phyloP scores from a whole-genome alignment of 2,797 vertebrate species.

The Sebastes ruberrimus region DNA sequence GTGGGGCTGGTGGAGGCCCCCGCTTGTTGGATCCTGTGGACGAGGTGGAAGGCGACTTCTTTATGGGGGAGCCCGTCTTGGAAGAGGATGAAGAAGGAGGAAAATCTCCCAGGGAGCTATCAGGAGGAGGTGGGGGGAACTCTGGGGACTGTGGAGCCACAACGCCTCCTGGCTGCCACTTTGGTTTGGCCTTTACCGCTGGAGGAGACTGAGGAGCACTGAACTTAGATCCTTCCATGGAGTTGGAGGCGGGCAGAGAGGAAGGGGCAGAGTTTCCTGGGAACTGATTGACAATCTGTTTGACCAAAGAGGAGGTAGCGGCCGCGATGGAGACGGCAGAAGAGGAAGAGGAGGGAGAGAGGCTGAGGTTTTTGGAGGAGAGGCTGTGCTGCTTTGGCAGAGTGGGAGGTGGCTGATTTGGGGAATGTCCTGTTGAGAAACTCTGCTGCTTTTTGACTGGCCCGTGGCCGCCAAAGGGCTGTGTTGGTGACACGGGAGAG shows the following conservation, averaged over 20 bases:
- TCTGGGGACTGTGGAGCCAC: conserved; percentile 86
- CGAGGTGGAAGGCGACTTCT: conserved; percentile 87
- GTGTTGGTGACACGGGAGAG: conserved; percentile 65
- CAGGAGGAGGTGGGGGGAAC: conserved; percentile 93
- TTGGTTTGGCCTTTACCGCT: conserved; percentile 94
- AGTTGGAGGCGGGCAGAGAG: conserved; percentile 71
- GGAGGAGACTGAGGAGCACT: conserved; percentile 89
- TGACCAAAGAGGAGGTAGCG: conserved; percentile 88
- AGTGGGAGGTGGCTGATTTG: conserved; percentile 86
- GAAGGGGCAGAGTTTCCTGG: conserved; percentile 78
- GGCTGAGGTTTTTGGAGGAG: conserved; percentile 83
- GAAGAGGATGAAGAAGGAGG: conserved; percentile 77
- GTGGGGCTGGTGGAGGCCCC: conserved; percentile 92
- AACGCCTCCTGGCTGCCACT: conserved; percentile 88
- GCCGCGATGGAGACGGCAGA: conserved; percentile 77
- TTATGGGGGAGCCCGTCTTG: conserved; percentile 88
- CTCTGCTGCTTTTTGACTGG: conserved; percentile 88
- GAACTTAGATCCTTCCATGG: conserved; percentile 75
- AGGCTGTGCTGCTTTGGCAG: conserved; percentile 94
- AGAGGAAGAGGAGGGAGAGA: conserved; percentile 80
- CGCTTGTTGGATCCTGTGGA: conserved; percentile 85
- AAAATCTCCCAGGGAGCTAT: conserved; percentile 86
- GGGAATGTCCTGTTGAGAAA: conserved; percentile 81
- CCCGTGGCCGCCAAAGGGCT: conserved; percentile 43
- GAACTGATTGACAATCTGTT: conserved; percentile 93